Base-by-base conservation (phyloP, 2,797 vertebrate genomes). In the Hozukius guyotensis region DNA sequence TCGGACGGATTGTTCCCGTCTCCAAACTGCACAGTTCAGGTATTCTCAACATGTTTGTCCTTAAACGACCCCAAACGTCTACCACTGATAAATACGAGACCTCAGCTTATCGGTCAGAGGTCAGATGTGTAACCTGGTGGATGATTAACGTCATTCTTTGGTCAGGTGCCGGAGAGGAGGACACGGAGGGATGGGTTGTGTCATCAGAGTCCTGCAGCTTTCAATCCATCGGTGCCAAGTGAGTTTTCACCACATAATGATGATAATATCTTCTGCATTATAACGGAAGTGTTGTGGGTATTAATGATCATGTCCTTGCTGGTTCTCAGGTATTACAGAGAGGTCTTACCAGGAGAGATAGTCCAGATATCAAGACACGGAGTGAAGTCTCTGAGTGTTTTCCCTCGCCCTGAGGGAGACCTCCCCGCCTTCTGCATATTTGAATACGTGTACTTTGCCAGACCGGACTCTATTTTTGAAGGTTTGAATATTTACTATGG, bases 201-300 rank as follows among this genome's bases (percentile, higher is more conserved):
- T 99, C 99, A 27, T 99, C 99, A 4, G 99, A 99, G 93, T 99
- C 98, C 38, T 99, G 98, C 89, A 99, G 98, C 92, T 99, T 99
- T 95, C 97, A 99, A 95, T 99, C 99, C 81, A 99, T 99, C 4
- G 99, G 99, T 75, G 99, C 99, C 74, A 97, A 95, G 98, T 99
- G 93, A 93, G 97, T 95, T 84, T 77, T 78, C 46, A 29, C n/a
- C 20, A 57, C 9, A 8, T 10, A 11, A 20, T 42, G 38, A 42
- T 42, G 38, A 27, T 27, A 16, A 38, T 8, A 16, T 46, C 4
- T 18, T 32, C 24, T 24, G 24, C 18, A 11, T 8, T 13, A 4
- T 14, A 18, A 52, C 10, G 8, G 3, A 38, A 18, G 38, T 12
- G 7, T 38, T 72, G 6, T 38, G 49, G 25, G 25, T 78, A 46